Conservation (phyloP, 2,113 vertebrate genomes). For the Scolopax mira region DNA sequence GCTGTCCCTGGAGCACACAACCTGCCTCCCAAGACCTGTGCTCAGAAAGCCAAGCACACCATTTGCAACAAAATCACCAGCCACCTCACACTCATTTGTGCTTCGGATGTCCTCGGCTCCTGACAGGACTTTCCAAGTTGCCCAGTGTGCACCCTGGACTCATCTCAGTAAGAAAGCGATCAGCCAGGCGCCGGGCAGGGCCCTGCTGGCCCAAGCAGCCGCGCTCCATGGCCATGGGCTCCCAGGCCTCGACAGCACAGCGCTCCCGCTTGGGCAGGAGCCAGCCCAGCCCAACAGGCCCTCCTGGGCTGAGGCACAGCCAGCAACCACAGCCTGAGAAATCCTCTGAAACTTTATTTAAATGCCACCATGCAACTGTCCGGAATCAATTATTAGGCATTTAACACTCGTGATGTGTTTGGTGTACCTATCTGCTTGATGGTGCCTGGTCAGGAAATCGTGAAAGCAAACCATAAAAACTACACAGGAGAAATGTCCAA, state of each 20-base stretch:
- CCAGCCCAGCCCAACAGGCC: not conserved
- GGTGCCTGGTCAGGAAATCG: not conserved
- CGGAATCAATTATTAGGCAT: not conserved
- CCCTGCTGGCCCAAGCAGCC: not conserved
- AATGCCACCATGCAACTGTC: slow-evolving; percentile 3
- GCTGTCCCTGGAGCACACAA: not conserved
- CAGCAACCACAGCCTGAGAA: not conserved
- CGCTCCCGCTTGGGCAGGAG: not conserved
- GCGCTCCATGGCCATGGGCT: accelerated
- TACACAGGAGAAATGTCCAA: not conserved
- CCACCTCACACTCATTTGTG: not conserved
- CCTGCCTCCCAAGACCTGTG: not conserved
- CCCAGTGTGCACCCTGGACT: not conserved
- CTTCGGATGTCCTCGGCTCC: not conserved
- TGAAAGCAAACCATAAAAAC: not conserved
- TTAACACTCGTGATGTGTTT: not conserved
- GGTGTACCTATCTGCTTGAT: not conserved
- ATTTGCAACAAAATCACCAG: not conserved
- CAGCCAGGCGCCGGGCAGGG: not conserved
- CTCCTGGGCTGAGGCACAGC: not conserved
- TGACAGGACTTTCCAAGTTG: not conserved
- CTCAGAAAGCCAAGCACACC: not conserved
- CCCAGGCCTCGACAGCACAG: not conserved
- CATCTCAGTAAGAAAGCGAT: not conserved
- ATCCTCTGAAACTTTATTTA: slow-evolving; percentile 2